A percentile compares a stretch with the other conserved stretches of the same genome.
Evolutionary conservation across 2,113 vertebrate species (phyloP).

Genomic region (Tauraco erythrolophus): DNA sequence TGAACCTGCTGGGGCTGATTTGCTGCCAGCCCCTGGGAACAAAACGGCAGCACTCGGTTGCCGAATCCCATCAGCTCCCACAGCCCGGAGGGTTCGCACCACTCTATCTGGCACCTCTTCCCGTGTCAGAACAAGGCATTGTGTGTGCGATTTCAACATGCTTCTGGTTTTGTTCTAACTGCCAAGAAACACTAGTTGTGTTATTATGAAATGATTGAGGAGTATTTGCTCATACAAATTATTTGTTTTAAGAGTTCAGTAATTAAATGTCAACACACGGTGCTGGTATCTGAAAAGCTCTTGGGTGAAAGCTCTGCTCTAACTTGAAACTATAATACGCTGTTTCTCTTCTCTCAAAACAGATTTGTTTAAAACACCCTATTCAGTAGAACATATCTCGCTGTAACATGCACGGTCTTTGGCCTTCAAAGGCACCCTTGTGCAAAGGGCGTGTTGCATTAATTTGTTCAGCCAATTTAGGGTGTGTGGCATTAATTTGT

Average conservation of each 20-base stretch:
- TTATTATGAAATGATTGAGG: conserved; percentile 73
- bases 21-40: conserved; percentile 50
- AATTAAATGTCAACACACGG: conserved; percentile 55
- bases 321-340: conserved; percentile 40
- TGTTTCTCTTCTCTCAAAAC: neutral
- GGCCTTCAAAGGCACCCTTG: conserved; percentile 57
- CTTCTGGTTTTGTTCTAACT: conserved; percentile 67
- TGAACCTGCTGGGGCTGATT: conserved; percentile 63
- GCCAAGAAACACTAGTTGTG: conserved; percentile 78
- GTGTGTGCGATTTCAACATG: conserved; percentile 76
- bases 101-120: conserved; percentile 64
- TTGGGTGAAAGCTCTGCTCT: neutral
- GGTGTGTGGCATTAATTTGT: conserved; percentile 70
- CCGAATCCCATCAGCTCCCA: conserved; percentile 45
- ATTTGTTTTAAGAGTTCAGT: conserved; percentile 70
- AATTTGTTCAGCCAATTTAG: conserved; percentile 70
- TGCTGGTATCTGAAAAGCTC: conserved; percentile 2
- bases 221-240: conserved; percentile 77
- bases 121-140: conserved; percentile 73
- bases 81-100: conserved; percentile 53
- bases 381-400: neutral
- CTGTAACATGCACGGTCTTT: conserved; percentile 14
- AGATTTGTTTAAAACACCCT: conserved; percentile 30
- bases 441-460: conserved; percentile 66
- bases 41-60: conserved; percentile 28